Base-by-base conservation (phyloP, 2,113 vertebrate species). In the Ammodytes dubius region DNA sequence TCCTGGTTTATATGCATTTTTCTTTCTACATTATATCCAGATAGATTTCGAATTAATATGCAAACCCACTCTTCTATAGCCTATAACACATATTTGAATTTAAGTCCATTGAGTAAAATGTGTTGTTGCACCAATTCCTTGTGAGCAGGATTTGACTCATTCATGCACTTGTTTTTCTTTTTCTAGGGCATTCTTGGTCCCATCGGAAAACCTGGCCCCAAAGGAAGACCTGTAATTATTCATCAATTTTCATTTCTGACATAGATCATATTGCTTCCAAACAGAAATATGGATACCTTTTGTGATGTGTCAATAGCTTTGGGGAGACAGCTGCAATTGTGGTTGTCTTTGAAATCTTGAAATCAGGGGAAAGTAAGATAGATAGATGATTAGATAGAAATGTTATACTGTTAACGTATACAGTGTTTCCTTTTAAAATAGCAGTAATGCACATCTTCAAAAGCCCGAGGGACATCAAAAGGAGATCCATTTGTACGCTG, bases 201-300 rank as follows among this genome's bases (percentile, higher is more conserved):
- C 39, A 86, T 76, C 88, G 98, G 98, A 85, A 98, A 96, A 91
- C 96, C 91, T 81, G 98, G 98, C 13, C 94, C 92, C 63, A 99
- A 97, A 92, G 98, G 98, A 80, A 96, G 96, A 95, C 96, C 94
- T 90, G 98, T 99, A 96, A 95, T 74, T 56, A 60, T 68, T 0
- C 56, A 39, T 66, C 5, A 2, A 2, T 79, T 81, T 70, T 43
- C 2, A 60, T 71, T 70, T 6, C 19, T 79, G 37, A 35, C 12
- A 17, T 52, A 57, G 37, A 53, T 73, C 4, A 46, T 27, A 49
- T 43, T 75, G 13, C 46, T 14, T 68, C 11, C n/a, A 61, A 9
- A 40, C 4, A 53, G 2, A 64, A 66, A 45, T 64, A 70, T 39
- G 37, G 15, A 60, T n/a, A 39, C 4, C 6, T 45, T 45, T 17